Base-by-base conservation (phyloP, 1,140 invertebrate genomes). In the Octopus sinensis region DNA sequence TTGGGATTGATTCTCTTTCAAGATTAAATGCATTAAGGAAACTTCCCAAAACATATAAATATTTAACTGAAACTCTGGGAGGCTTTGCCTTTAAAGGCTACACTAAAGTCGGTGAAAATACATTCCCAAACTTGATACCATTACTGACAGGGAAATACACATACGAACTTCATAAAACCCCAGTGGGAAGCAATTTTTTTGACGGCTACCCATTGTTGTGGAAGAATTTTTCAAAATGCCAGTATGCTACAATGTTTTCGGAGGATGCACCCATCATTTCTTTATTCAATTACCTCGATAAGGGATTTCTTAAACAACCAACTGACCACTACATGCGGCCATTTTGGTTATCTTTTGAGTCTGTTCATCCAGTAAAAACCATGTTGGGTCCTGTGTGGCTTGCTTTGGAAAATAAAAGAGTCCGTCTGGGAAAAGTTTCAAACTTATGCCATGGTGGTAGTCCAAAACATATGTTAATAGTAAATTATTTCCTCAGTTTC, bases 91-190 rank as follows among this genome's bases (percentile, higher is more conserved):
- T 96, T 83, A 87, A 93, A 78, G 95, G 95, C 17, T 96, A 95
- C 88, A 96, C 95, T 84, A 96, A 96, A 92, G 93, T 96, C 5
- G 95, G 92, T 1, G 95, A 95, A 86, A 96, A 96, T 86, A 96
- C 95, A 0, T 96, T 94, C 87, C 95, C 95, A 0, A 96, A 97
- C 88, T 84, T 96, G 53, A 92, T 95, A 0, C 93, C 95, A 0
- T 90, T 95, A 9, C 88, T 96, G 0, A 93, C 93, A 4, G 95
- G 95, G 10, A 84, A 83, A 80, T 17, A 68, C 12, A 77, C 78
- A 4, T 54, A 51, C 2, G 17, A 77, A 77, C 30, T 81, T 77
- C 78, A 80, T 54, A 78, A 80, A 17, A 51, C 30, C 4, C 10
- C 52, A 9, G 9, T 78, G 4, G 54, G 77, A 23, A 79, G 52